A percentile compares a stretch with the other conserved stretches of the same genome.
Evolutionary conservation across 2,888 invertebrate species (phyloP).

Genomic region (Ctena decussata): DNA sequence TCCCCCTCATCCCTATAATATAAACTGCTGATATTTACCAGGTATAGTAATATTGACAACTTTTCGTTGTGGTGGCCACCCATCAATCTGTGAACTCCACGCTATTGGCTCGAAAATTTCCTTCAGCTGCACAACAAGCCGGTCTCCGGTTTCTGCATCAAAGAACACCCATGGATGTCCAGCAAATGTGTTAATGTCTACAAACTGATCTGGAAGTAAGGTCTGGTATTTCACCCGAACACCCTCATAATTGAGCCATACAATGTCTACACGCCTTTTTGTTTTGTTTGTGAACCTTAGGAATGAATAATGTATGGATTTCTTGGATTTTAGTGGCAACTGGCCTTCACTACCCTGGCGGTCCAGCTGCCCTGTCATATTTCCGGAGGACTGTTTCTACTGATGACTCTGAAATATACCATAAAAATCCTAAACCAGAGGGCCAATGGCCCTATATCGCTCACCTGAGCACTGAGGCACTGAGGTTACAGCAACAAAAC

Average conservation of each 20-base stretch:
- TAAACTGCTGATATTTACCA: too few species aligned
- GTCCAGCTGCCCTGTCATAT: slow-evolving; percentile 7
- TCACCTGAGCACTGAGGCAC: too few species aligned
- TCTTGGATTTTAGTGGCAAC: slow-evolving; percentile 62
- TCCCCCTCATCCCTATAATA: too few species aligned
- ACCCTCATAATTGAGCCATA: slow-evolving; percentile 94
- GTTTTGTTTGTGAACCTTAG: slow-evolving; percentile 90
- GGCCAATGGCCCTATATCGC: too few species aligned
- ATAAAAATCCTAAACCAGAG: too few species aligned
- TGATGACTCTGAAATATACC: background rate
- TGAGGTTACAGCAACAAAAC: too few species aligned
- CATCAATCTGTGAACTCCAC: slow-evolving; percentile 61
- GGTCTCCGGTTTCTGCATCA: slow-evolving; percentile 91
- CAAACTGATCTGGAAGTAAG: slow-evolving; percentile 88
- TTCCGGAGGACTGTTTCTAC: background rate
- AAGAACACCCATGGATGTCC: slow-evolving; percentile 95
- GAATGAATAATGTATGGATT: slow-evolving; percentile 85
- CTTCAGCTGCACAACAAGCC: slow-evolving; percentile 88
- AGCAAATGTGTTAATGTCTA: slow-evolving; percentile 92
- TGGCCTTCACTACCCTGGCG: background rate
- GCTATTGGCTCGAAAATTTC: slow-evolving; percentile 81
- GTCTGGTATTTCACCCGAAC: slow-evolving; percentile 89
- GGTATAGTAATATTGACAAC: slow-evolving; percentile 79
- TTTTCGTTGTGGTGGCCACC: slow-evolving; percentile 72
- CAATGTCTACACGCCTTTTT: slow-evolving; percentile 89